Evolutionary conservation across 1,140 invertebrate species (phyloP).

Genomic region (Epicauta chinensis): DNA sequence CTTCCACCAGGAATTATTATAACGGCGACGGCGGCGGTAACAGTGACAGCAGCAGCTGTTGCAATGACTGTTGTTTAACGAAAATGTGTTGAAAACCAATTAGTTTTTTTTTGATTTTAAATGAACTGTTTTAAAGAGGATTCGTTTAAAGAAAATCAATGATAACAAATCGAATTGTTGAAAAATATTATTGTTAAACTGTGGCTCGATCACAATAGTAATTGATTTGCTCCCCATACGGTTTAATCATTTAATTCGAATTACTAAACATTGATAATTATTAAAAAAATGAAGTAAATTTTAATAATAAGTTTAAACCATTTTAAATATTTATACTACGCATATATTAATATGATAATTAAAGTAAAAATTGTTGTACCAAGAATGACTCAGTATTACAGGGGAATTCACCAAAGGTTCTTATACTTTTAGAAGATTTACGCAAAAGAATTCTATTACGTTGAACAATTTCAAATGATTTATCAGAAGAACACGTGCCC

Average conservation of each 20-base stretch:
- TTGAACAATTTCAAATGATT: slow-evolving; percentile 13
- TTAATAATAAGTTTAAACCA: not conserved
- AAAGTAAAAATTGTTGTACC: slow-evolving; percentile 10
- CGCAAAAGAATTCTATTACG: not conserved
- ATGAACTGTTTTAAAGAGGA: not conserved
- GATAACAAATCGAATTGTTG: slow-evolving; percentile 17
- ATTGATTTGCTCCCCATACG: not conserved
- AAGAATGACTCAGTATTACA: slow-evolving; percentile 21
- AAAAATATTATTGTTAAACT: slow-evolving; percentile 19
- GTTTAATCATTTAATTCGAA: not conserved
- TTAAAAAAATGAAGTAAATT: not conserved
- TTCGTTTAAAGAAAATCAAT: not conserved
- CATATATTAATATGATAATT: not conserved
- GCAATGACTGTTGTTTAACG: no score
- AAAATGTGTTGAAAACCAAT: no score
- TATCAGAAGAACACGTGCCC: slow-evolving; percentile 7
- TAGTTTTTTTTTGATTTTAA: not conserved
- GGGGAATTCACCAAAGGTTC: slow-evolving; percentile 1
- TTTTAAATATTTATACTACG: not conserved
- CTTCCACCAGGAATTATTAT: no score
- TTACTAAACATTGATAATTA: not conserved
- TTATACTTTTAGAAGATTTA: slow-evolving; percentile 16
- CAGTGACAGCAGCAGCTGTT: no score
- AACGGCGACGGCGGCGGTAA: no score
- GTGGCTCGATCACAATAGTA: not conserved